Conservation (phyloP, 2,797 vertebrate genomes). For the Onychomys torridus region DNA sequence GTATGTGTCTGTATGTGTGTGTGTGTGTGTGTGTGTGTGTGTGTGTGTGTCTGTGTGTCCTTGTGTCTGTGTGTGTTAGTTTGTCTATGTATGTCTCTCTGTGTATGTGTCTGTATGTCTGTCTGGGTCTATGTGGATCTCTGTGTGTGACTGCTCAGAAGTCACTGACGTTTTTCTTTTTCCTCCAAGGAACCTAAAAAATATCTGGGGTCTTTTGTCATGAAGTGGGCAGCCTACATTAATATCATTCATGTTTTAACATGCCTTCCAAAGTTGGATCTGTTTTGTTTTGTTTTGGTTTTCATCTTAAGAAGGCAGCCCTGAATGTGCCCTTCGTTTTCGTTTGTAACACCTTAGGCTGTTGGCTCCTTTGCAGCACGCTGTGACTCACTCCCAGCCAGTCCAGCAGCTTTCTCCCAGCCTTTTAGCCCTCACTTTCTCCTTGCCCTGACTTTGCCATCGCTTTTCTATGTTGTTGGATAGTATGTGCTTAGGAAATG, state of each 20-base stretch:
- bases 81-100: background rate
- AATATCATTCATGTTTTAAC: background rate
- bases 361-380: background rate
- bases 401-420: background rate
- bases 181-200: background rate
- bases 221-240: background rate
- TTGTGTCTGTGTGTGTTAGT: background rate
- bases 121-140: background rate
- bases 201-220: background rate
- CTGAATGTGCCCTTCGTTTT: background rate
- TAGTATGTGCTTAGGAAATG: slow-evolving; percentile 8
- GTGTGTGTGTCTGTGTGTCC: too few species aligned
- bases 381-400: background rate
- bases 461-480: background rate
- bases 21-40: too few species aligned
- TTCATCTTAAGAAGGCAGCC: background rate
- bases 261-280: background rate
- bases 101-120: background rate
- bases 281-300: background rate
- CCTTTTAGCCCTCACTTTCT: background rate
- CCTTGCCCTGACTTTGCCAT: background rate
- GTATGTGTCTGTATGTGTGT: too few species aligned
- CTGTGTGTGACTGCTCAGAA: background rate
- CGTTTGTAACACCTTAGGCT: background rate
- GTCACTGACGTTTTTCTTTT: background rate